These are phyloP conservation scores for Procambarus clarkii DNA, from an alignment of 1,140 invertebrate species.

Conservation along the genomic window DNA sequence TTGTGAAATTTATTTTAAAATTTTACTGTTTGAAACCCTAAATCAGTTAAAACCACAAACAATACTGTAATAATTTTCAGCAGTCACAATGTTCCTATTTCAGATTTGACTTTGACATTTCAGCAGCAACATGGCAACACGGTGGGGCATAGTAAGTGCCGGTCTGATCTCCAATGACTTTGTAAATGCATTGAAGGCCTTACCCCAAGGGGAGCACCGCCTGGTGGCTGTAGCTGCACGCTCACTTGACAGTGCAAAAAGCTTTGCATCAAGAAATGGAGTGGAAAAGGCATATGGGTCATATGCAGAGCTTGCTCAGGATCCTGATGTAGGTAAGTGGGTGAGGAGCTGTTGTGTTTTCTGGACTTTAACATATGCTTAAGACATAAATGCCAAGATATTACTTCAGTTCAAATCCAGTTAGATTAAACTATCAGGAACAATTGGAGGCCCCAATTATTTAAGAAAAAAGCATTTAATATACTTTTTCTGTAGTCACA, in stretches of 20 bases:
- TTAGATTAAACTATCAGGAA: too few relatives aligned
- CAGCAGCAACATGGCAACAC: conserved; percentile 55
- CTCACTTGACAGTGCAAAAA: conserved; percentile 82
- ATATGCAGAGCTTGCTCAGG: conserved; percentile 86
- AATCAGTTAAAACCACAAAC: too few relatives aligned
- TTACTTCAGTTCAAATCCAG: too few relatives aligned
- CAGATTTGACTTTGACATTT: not conserved
- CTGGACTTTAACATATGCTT: too few relatives aligned
- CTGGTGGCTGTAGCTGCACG: conserved; percentile 85
- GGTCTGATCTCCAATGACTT: conserved; percentile 89
- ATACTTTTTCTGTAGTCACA: too few relatives aligned
- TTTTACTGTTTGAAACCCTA: too few relatives aligned
- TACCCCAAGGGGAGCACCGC: conserved; percentile 81
- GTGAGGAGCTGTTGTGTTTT: not conserved
- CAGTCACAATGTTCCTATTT: too few relatives aligned
- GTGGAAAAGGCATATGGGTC: conserved; percentile 84
- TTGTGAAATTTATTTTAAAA: too few relatives aligned
- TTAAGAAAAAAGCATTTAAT: too few relatives aligned
- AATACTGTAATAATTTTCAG: too few relatives aligned
- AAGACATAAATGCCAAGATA: too few relatives aligned
- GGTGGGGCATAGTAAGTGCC: conserved; percentile 85
- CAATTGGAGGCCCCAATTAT: too few relatives aligned
- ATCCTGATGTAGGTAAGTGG: conserved; percentile 80
- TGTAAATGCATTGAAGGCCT: conserved; percentile 80
- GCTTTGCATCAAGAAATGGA: conserved; percentile 84